Percentiles rank a stretch among this genome's conserved stretches.
Evolutionary conservation across 2,888 invertebrate genomes (phyloP).

Genomic region (Netelia fuscicornis): DNA sequence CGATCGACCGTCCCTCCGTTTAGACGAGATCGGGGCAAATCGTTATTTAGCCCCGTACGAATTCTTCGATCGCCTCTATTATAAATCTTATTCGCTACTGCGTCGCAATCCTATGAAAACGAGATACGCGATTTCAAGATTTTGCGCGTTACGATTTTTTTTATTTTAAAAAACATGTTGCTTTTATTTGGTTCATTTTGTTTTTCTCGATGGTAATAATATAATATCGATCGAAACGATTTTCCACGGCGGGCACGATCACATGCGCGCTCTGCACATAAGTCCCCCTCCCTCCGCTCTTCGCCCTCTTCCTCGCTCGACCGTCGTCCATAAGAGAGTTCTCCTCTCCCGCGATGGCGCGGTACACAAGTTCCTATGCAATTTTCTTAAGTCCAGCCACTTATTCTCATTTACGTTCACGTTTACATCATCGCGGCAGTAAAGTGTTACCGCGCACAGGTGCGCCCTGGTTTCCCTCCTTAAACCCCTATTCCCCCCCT

Average conservation of each 20-base stretch:
- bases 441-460: slow-evolving; percentile 83
- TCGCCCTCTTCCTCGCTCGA: background rate
- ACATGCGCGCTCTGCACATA: slow-evolving; percentile 1
- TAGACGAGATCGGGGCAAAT: background rate
- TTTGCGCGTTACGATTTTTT: too few relatives aligned
- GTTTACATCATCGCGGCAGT: slow-evolving; percentile 84
- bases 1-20: background rate
- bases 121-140: too few relatives aligned
- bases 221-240: slow-evolving; percentile 61
- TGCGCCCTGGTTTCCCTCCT: slow-evolving; percentile 81
- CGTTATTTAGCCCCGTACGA: too few relatives aligned
- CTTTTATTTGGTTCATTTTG: background rate
- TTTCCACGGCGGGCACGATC: slow-evolving; percentile 43
- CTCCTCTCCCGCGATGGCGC: slow-evolving; percentile 37
- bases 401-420: slow-evolving; percentile 83
- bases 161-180: too few relatives aligned
- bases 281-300: background rate
- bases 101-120: too few relatives aligned
- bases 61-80: too few relatives aligned
- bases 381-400: slow-evolving; percentile 81
- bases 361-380: slow-evolving; percentile 75
- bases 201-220: slow-evolving; percentile 43
- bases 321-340: slow-evolving; percentile 27
- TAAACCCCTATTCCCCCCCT: too few relatives aligned
- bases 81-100: too few relatives aligned